Conservation (phyloP, 2,113 vertebrate genomes). For the Pollachius pollachius region DNA sequence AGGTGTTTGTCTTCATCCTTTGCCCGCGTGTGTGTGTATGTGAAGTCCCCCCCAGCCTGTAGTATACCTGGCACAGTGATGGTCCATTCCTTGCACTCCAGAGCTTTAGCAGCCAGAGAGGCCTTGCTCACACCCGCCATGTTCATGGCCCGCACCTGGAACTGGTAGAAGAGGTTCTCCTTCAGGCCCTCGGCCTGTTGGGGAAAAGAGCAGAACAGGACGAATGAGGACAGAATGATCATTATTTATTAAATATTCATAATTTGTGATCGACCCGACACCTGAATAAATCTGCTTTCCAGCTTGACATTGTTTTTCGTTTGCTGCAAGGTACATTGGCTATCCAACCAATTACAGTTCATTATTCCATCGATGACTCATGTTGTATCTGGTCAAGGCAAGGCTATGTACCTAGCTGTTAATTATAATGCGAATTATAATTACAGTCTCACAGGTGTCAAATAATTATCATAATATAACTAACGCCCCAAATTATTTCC, state of each 20-base stretch:
- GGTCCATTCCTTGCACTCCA: slow-evolving; percentile 97
- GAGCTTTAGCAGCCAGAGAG: slow-evolving; percentile 73
- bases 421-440: no score
- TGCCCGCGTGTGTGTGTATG: not conserved
- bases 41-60: no score
- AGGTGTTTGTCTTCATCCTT: not conserved
- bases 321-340: no score
- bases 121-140: slow-evolving; percentile 84
- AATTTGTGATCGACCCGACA: no score
- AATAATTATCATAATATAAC: no score
- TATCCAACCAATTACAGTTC: no score
- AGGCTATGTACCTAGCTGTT: no score
- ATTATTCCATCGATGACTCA: no score
- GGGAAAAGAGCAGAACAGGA: slow-evolving; percentile 13
- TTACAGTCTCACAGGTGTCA: no score
- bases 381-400: no score
- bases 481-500: not conserved
- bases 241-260: not conserved
- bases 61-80: slow-evolving; percentile 90
- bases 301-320: no score
- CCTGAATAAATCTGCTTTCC: no score
- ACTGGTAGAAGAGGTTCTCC: slow-evolving; percentile 91
- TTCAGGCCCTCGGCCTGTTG: slow-evolving; percentile 84
- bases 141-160: slow-evolving; percentile 92
- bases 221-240: not conserved